A percentile compares a stretch with the other conserved stretches of the same genome.
Evolutionary conservation across 2,113 vertebrate genomes (phyloP).

Genomic region (Brachyhypopomus gauderio): DNA sequence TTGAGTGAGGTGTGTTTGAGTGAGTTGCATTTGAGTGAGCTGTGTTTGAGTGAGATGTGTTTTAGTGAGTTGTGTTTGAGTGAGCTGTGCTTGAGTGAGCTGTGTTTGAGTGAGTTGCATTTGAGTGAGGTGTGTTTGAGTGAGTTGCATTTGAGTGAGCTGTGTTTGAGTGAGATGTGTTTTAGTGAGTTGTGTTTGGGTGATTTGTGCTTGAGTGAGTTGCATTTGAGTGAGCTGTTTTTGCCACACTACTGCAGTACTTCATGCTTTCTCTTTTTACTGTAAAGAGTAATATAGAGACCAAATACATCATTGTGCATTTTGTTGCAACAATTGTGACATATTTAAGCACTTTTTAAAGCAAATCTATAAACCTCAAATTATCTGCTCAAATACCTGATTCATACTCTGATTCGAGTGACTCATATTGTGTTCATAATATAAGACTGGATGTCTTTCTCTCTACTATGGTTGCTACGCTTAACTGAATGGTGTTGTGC

Average conservation of each 20-base stretch:
- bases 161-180: conserved; percentile 30
- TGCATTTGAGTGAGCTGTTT: conserved; percentile 24
- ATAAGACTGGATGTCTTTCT: neutral
- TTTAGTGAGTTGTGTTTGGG: conserved; percentile 23
- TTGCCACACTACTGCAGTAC: neutral
- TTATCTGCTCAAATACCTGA: neutral
- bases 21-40: conserved; percentile 30
- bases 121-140: conserved; percentile 32
- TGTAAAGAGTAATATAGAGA: neutral
- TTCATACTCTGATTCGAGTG: neutral
- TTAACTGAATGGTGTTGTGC: neutral
- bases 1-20: conserved; percentile 32
- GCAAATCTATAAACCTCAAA: too few species aligned
- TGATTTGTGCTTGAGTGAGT: conserved; percentile 30
- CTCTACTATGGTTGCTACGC: neutral
- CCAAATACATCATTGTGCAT: neutral
- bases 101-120: conserved; percentile 29
- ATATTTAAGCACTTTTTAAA: too few species aligned
- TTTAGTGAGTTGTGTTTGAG: conserved; percentile 24
- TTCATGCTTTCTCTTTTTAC: neutral
- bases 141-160: conserved; percentile 30
- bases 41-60: conserved; percentile 30
- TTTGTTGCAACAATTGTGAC: too few species aligned
- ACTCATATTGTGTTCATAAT: neutral
- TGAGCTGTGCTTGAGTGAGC: conserved; percentile 31